A percentile compares a stretch with the other conserved stretches of the same genome.
Evolutionary conservation across 2,888 invertebrate species (phyloP).

Genomic region (Adela reaumurella): DNA sequence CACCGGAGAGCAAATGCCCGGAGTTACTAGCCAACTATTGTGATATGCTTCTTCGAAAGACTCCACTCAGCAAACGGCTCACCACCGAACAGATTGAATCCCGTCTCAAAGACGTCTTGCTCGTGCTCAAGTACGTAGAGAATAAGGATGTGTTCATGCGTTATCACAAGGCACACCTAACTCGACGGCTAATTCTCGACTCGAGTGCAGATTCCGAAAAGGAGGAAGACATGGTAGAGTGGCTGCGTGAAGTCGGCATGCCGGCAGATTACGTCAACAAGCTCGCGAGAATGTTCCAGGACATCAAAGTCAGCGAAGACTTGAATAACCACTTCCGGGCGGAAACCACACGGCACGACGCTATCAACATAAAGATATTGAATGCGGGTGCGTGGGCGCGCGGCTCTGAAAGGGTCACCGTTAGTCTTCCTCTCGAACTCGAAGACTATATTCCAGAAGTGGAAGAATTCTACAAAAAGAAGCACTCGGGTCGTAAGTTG

Average conservation of each 20-base stretch:
- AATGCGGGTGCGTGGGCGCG: slow-evolving; percentile 99
- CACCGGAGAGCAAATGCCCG: slow-evolving; percentile 97
- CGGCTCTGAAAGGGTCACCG: slow-evolving; percentile 90
- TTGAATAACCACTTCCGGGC: slow-evolving; percentile 89
- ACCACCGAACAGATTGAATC: slow-evolving; percentile 96
- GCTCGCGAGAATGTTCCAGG: slow-evolving; percentile 96
- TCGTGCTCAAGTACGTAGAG: slow-evolving; percentile 97
- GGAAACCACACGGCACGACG: slow-evolving; percentile 76
- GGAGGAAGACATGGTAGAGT: slow-evolving; percentile 99
- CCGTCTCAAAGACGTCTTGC: slow-evolving; percentile 86
- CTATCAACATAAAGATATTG: slow-evolving; percentile 96
- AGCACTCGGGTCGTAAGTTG: slow-evolving; percentile 94
- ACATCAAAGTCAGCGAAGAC: slow-evolving; percentile 97
- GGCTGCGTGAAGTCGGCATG: slow-evolving; percentile 98
- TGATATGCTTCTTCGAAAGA: slow-evolving; percentile 96
- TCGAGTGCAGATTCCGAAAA: slow-evolving; percentile 98
- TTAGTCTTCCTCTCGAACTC: slow-evolving; percentile 93
- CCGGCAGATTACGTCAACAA: slow-evolving; percentile 99
- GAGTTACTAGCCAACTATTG: slow-evolving; percentile 99
- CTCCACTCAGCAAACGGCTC: slow-evolving; percentile 91
- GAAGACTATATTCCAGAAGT: slow-evolving; percentile 99
- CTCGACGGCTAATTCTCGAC: slow-evolving; percentile 90
- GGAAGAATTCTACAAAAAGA: slow-evolving; percentile 96
- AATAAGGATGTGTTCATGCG: slow-evolving; percentile 99
- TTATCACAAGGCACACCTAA: slow-evolving; percentile 97